Evolutionary conservation across 2,888 invertebrate genomes (phyloP), one percentile per base, ranked within the genome.

Genomic region (Drosophila prostipennis): DNA sequence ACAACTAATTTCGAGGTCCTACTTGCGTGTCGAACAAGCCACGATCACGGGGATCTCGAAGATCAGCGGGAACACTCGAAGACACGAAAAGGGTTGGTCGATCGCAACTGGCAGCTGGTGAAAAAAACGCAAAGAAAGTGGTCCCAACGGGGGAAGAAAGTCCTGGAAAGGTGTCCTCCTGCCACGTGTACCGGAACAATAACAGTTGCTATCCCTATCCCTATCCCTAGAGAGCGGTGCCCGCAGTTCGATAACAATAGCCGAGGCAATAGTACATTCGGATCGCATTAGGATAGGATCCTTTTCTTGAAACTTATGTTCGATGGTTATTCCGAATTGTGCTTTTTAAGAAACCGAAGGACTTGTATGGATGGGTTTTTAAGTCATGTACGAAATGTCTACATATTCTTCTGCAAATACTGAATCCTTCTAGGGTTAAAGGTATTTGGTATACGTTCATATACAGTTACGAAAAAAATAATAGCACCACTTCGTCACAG

Each of bases 21-120:
- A 72, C 70, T 61, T 71, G 72, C 72, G 55, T 61, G 52, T 60
- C 48, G 53, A 70, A 48, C 71, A 70, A 55, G 45, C 63, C 48
- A 49, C 37, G 59, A 59, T 64, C 59, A 42, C 16, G 23, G 46
- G 39, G 61, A 61, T 59, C 59, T 43, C 45, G 16, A 45, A 45
- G 60, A 61, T 60, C 61, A 40, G 26, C 32, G 48, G 61, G 61
- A 60, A 65, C 45, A 70, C 46, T 43, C 11, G 42, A 39, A 26
- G 52, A 71, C 55, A 68, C 19, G 40, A 60, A 60, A 70, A 70
- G 70, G 70, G 70, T 70, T 70, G 70, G 45, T 60, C 19, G 32
- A 34, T 52, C 40, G 14, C 49, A 32, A 57, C 61, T 60, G 40
- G 60, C 69, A 70, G 69, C 69, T 70, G 69, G 69, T 54, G 60